Evolutionary conservation across 2,797 vertebrate genomes (phyloP).

Genomic region (Lacerta agilis): DNA sequence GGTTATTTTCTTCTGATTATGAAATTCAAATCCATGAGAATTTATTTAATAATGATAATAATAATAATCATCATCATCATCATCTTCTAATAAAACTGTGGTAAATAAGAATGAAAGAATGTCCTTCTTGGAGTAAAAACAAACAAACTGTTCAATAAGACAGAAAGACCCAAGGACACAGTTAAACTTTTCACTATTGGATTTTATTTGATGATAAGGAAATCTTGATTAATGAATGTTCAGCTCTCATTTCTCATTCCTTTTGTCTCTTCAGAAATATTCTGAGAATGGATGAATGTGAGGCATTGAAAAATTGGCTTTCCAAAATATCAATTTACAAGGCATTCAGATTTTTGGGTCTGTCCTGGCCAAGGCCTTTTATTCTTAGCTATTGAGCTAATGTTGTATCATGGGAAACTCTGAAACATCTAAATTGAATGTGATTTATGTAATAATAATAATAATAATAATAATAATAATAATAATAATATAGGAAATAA

Average conservation of each 20-base stretch:
- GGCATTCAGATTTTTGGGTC: not conserved
- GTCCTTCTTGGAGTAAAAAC: not conserved
- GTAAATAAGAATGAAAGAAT: not conserved
- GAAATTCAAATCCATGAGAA: not conserved
- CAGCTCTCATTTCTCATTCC: not conserved
- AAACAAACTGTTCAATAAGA: not conserved
- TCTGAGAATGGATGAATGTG: not conserved
- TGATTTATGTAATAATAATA: too few species aligned
- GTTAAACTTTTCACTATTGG: slow-evolving; percentile 12
- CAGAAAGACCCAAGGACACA: not conserved
- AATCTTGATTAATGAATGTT: slow-evolving; percentile 15
- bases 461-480: too few species aligned
- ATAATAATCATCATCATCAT: not conserved
- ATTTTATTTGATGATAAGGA: not conserved
- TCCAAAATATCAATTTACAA: not conserved
- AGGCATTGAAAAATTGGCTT: not conserved
- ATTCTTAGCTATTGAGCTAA: not conserved
- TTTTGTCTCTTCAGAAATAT: not conserved
- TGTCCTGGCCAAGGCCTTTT: not conserved
- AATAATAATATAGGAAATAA: too few species aligned
- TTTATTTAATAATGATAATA: not conserved
- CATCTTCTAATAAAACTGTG: not conserved
- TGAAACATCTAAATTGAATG: not conserved
- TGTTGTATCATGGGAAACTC: not conserved
- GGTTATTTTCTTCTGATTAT: not conserved